Evolutionary conservation across 2,888 invertebrate species (phyloP), one percentile per base, ranked within the genome.

Genomic region (Stenodera caucasica): DNA sequence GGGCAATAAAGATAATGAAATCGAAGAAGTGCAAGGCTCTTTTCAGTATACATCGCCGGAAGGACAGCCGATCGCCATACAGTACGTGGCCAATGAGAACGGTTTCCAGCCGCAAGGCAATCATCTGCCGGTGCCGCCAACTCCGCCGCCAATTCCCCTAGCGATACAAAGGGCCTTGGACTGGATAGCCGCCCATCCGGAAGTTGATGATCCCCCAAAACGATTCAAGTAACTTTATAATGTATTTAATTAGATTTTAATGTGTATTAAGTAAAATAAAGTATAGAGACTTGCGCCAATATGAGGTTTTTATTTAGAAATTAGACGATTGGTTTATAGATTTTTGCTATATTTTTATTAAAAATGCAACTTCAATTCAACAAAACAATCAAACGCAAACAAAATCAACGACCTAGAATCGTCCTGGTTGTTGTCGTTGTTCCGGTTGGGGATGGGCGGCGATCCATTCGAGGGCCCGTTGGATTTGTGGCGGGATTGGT

Each of bases 111-210:
- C n/a, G n/a, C n/a, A 86, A 70, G 86, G 86, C 14, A 81, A 81
- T 21, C 86, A 86, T 69, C 75, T 87, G 1, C 87, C 87, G 32
- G 68, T 68, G n/a, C 64, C 67, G n/a, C 70, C 89, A 9, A 86
- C 86, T 1, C 83, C 89, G 29, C 90, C 88, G 40, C 90, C 90
- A 62, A 86, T 89, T 63, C 90, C 90, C 54, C 85, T 82, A 61
- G 87, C 85, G 56, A 90, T 90, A 71, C 86, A 87, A 72, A 84
- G 85, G 57, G 85, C 89, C 26, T 79, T 89, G 51, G 88, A 84
- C 37, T 88, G 84, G 76, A 83, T 89, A 66, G 88, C 88, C 30
- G 85, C 86, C 23, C 85, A 87, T 50, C 86, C 88, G 14, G 86
- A 85, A 23, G 83, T 82, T 60, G 74, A 74, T 40, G 65, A 67